Percentiles rank a stretch among this genome's conserved stretches.
Evolutionary conservation across 2,797 vertebrate species (phyloP).

Genomic region (Limnodromus scolopaceus): DNA sequence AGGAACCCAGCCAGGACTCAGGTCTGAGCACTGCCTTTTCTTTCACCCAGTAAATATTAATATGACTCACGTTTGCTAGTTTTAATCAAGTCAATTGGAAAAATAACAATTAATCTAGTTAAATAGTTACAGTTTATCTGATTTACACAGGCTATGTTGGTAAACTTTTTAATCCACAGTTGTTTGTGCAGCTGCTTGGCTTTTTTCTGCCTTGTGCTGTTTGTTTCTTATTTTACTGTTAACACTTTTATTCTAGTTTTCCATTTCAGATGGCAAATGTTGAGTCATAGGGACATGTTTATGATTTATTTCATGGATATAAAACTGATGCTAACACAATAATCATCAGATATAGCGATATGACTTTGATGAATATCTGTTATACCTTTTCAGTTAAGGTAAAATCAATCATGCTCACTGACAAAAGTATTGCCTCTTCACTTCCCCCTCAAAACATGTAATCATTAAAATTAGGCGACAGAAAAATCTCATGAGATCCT

Average conservation of each 20-base stretch:
- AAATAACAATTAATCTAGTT: neutral
- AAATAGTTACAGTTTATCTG: neutral
- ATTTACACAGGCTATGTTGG: neutral
- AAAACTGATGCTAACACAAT: neutral
- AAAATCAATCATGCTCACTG: neutral
- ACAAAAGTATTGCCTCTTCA: neutral
- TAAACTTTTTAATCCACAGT: neutral
- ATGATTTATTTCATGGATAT: neutral
- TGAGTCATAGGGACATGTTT: neutral
- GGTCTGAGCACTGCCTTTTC: neutral
- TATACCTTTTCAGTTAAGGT: neutral
- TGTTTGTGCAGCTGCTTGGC: neutral
- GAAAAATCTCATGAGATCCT: neutral
- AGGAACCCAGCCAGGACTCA: neutral
- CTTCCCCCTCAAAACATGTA: neutral
- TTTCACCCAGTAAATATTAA: neutral
- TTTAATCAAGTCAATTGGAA: neutral
- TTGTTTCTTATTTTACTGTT: neutral
- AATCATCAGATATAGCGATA: neutral
- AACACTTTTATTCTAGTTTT: neutral
- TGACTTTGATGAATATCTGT: neutral
- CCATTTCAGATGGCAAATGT: neutral
- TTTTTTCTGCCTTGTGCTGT: neutral
- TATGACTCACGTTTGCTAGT: neutral
- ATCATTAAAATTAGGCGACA: neutral